Percentiles rank a stretch among this genome's conserved stretches.
These are phyloP conservation scores for Chrysocyon brachyurus DNA, from an alignment of 2,797 vertebrate species.

Conservation along the genomic window DNA sequence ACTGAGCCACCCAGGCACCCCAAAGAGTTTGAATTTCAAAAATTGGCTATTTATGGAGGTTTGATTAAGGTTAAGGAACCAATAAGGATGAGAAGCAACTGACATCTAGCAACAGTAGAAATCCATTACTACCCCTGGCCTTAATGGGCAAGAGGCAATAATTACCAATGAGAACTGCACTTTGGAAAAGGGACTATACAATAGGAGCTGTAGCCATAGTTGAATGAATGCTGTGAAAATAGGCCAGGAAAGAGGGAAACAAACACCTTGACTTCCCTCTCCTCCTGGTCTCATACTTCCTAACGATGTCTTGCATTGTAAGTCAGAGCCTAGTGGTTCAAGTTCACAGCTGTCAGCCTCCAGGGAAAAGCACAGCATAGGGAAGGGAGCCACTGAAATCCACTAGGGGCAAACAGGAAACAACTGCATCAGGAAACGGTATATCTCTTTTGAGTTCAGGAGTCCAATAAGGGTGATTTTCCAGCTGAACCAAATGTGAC, in stretches of 20 bases:
- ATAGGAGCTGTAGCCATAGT: not conserved
- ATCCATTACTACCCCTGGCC: not conserved
- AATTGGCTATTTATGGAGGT: not conserved
- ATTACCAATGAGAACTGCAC: not conserved
- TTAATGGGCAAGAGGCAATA: not conserved
- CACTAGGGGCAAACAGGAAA: not conserved
- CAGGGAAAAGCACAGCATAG: not conserved
- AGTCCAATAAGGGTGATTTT: not conserved
- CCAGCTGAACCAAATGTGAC: not conserved
- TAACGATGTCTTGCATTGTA: not conserved
- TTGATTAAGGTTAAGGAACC: slow-evolving; percentile 8
- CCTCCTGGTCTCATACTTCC: not conserved
- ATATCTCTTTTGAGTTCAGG: not conserved
- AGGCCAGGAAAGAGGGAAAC: not conserved
- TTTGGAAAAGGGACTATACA: not conserved
- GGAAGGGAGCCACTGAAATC: not conserved
- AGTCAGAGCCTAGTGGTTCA: not conserved
- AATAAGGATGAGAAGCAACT: not conserved
- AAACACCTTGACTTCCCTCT: not conserved
- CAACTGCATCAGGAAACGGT: not conserved
- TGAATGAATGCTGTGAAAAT: not conserved
- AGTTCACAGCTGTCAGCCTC: not conserved
- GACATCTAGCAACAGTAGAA: not conserved
- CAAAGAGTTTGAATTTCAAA: not conserved
- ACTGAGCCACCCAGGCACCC: not conserved